A percentile compares a stretch with the other conserved stretches of the same genome.
Conservation (phyloP, 2,888 invertebrate genomes). For the Coenonympha arcania region DNA sequence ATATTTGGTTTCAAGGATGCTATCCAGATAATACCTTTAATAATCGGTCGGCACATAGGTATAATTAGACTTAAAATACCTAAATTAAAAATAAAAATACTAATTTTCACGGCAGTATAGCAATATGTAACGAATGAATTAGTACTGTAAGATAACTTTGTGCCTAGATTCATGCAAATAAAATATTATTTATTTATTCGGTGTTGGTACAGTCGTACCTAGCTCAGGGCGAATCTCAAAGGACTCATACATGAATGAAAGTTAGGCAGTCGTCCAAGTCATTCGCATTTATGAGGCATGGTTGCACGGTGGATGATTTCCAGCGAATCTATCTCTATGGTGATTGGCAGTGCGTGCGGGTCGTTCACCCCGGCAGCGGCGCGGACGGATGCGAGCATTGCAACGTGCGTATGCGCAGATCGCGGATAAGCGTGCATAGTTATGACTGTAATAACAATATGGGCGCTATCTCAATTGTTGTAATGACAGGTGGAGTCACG, state of each 20-base stretch:
- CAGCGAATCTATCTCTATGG: slow-evolving; percentile 27
- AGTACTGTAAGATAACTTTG: too few species aligned
- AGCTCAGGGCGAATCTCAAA: too few species aligned
- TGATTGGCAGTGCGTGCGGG: slow-evolving; percentile 41
- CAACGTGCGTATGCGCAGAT: slow-evolving; percentile 54
- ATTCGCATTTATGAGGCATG: slow-evolving; percentile 2
- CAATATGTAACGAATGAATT: too few species aligned
- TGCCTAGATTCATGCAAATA: too few species aligned
- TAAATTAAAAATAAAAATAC: too few species aligned
- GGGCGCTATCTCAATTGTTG: slow-evolving; percentile 25
- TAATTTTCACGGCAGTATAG: too few species aligned
- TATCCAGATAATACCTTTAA: too few species aligned
- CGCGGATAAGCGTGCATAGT: slow-evolving; percentile 53
- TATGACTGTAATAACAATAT: slow-evolving; percentile 29
- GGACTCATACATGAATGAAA: not conserved
- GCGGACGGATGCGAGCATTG: slow-evolving; percentile 45
- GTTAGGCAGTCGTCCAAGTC: not conserved
- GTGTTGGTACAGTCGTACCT: too few species aligned
- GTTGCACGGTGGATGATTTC: slow-evolving; percentile 10
- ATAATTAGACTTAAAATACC: too few species aligned
- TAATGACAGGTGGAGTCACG: slow-evolving; percentile 4
- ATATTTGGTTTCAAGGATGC: too few species aligned
- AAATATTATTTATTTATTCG: too few species aligned
- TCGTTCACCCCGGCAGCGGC: slow-evolving; percentile 59
- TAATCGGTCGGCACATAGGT: too few species aligned